Evolutionary conservation across 2,113 vertebrate genomes (phyloP), one percentile per base, ranked within the genome.

Genomic region (Catagonus wagneri): DNA sequence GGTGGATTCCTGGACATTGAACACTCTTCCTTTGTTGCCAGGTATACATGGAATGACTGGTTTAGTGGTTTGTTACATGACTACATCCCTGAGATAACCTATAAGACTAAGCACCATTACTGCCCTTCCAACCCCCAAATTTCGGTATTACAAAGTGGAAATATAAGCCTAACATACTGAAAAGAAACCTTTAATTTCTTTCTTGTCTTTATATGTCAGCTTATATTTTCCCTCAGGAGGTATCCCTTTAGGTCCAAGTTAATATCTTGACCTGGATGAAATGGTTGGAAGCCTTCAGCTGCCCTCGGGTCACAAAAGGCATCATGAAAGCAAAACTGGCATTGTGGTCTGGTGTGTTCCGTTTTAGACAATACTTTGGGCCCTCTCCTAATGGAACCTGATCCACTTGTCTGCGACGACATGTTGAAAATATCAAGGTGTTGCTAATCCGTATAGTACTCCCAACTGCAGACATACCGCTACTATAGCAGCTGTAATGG

Each of bases 141-240:
- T 68, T 54, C 3, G 44, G 50, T 87, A 56, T 36, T 87, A 79
- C 32, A 39, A 36, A 69, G 88, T 91, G 52, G 36, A 79, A 85
- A 81, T 74, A 69, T 12, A 63, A 69, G 34, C 4, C 25, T 79
- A 54, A 39, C 29, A 50, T 63, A 34, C 34, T 19, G 34, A 65
- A 72, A 86, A 76, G 65, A 83, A 93, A 29, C 34, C 25, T 97
- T 93, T 61, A 3, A 6, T 78, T 91, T 75, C 23, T 72, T 65
- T 78, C 91, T n/a, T 34, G 39, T 44, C 91, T 86, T 92, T 89
- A 32, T 6, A 58, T 50, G 54, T 54, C 58, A 27, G 19, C 34
- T 87, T 89, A 16, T 90, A 1, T 84, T 91, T 72, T 80, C 76
- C 54, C 44, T 93, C 25, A 61, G 54, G 39, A 92, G 50, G 1